Conservation (phyloP, 2,113 vertebrate species). For the Myotis brandtii region DNA sequence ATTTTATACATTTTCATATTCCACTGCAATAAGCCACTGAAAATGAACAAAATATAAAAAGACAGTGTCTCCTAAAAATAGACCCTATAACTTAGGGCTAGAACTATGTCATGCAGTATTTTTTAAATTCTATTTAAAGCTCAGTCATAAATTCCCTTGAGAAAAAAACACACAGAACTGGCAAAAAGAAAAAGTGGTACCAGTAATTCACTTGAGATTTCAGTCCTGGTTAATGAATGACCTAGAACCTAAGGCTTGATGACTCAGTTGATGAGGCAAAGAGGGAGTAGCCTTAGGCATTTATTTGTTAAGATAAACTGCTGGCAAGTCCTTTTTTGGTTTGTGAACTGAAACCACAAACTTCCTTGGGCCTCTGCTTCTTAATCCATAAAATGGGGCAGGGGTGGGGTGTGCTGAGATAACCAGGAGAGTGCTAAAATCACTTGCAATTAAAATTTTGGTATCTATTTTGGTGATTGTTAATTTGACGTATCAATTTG, state of each 20-base stretch:
- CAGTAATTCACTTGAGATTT: background rate
- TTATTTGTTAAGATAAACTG: background rate
- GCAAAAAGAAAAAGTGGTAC: background rate
- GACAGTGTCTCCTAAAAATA: slow-evolving; percentile 47
- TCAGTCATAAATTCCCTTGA: slow-evolving; percentile 30
- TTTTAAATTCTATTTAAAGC: slow-evolving; percentile 27
- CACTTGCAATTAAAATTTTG: background rate
- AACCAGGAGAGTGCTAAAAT: background rate
- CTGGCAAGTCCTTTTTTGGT: background rate
- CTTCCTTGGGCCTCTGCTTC: background rate
- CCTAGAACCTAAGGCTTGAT: background rate
- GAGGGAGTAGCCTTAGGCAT: background rate
- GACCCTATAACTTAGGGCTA: background rate
- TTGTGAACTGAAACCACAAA: background rate
- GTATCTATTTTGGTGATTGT: background rate
- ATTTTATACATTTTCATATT: background rate
- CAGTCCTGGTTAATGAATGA: slow-evolving; percentile 17
- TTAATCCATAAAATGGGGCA: background rate
- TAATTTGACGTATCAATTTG: background rate
- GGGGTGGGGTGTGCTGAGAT: background rate
- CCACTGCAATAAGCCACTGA: background rate
- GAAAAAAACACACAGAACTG: background rate
- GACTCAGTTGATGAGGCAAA: background rate
- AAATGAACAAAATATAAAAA: slow-evolving; percentile 22
- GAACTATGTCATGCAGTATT: background rate